Base-by-base conservation (phyloP, 2,797 vertebrate species). In the Miichthys miiuy region DNA sequence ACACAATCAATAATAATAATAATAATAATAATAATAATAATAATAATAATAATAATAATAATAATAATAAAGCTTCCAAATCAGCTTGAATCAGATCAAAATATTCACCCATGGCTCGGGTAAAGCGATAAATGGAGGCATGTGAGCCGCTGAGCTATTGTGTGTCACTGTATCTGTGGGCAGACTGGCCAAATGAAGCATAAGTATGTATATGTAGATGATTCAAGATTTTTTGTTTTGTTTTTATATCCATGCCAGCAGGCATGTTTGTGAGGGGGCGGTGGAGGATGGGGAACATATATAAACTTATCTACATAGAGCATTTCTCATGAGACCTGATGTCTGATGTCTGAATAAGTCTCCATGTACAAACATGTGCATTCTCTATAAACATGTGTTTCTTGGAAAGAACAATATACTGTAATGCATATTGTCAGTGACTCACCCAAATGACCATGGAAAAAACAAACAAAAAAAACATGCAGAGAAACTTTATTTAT, bases 391-490 rank as follows among this genome's bases (percentile, higher is more conserved):
- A 34, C 61, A 48, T 23, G 38, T 68, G 25, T 47, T 77, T 75
- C 44, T 68, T 47, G 75, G 13, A 77, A 38, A 72, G 54, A 66
- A 73, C 25, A 79, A 72, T 63, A 62, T 27, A 46, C 46, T 27
- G 50, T 20, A 27, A 46, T 55, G 47, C 38, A 65, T 78, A 61
- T 2, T 75, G 21, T 47, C 48, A 62, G 41, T 61, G 56, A 69
- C 48, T 75, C 68, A 57, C 23, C 13, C n/a, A 55, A 50, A 47
- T 63, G 41, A 72, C 10, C 7, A 41, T 30, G 16, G 8, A 34
- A 5, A 21, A 68, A 30, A 34, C 6, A 30, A 34, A 25, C 44
- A 12, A 55, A 30, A 10, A 11, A 46, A 2, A 65, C 14, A 50
- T 0, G 30, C 52, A 68, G 13, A 60, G 10, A 63, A 25, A 55